Evolutionary conservation across 2,797 vertebrate species (phyloP).

Genomic region (Sphenopsis melanotis): DNA sequence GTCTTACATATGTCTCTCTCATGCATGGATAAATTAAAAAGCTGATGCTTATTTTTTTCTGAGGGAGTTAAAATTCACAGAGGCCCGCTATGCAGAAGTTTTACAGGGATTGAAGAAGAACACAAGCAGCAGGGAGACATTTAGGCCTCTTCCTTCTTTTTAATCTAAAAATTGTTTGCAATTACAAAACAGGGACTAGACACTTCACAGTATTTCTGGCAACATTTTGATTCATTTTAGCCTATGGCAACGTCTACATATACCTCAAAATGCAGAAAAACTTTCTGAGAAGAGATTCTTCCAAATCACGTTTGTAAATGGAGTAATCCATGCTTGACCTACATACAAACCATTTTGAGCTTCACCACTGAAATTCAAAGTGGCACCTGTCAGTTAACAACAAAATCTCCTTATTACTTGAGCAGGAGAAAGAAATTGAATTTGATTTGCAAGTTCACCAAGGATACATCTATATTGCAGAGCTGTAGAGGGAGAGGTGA

Average conservation of each 20-base stretch:
- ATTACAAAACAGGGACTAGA: neutral
- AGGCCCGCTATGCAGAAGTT: neutral
- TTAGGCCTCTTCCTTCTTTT: conserved; percentile 1
- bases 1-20: neutral
- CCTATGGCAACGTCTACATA: neutral
- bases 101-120: neutral
- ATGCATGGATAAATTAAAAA: neutral
- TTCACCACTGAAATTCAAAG: conserved; percentile 36
- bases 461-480: conserved; percentile 19
- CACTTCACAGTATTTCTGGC: neutral
- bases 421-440: conserved; percentile 18
- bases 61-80: neutral
- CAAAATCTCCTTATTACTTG: conserved; percentile 33
- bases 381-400: conserved; percentile 53
- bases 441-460: conserved; percentile 29
- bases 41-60: neutral
- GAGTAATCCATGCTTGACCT: conserved; percentile 52
- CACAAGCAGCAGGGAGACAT: neutral
- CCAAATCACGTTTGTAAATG: neutral
- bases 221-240: neutral
- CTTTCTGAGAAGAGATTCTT: neutral
- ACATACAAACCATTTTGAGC: conserved; percentile 22
- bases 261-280: conserved; percentile 19
- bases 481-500: neutral
- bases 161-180: neutral